Percentiles rank a stretch among this genome's conserved stretches.
Evolutionary conservation across 2,888 invertebrate species (phyloP).

Genomic region (Synanthedon vespiformis): DNA sequence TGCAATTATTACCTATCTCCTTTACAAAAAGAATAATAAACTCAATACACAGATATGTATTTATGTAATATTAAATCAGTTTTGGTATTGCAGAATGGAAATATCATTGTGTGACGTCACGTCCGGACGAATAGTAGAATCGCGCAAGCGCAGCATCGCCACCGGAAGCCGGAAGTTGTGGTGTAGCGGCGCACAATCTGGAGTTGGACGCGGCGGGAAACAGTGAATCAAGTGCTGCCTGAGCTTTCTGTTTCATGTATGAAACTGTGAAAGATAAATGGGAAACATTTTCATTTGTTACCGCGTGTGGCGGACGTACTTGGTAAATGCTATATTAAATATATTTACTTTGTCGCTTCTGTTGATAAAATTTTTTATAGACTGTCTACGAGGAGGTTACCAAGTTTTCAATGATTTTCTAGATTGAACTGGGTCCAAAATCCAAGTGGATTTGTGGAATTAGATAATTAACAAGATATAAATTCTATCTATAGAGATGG

Average conservation of each 20-base stretch:
- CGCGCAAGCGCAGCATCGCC: conserved; percentile 54
- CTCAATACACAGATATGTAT: too few species aligned
- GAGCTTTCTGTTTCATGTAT: conserved; percentile 55
- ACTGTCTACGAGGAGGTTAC: too few species aligned
- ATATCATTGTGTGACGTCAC: conserved; percentile 40
- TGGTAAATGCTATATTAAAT: too few species aligned
- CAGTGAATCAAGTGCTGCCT: conserved; percentile 64
- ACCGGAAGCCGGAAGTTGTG: conserved; percentile 66
- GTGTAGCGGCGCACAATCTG: conserved; percentile 66
- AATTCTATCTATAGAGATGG: too few species aligned
- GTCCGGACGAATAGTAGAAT: conserved; percentile 19
- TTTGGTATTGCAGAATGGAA: conserved; percentile 21
- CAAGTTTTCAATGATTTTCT: too few species aligned
- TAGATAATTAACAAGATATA: too few species aligned
- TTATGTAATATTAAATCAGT: neutral
- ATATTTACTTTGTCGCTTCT: too few species aligned
- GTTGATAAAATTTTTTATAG: too few species aligned
- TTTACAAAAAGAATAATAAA: too few species aligned
- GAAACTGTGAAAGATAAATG: conserved; percentile 52
- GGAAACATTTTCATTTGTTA: conserved; percentile 35
- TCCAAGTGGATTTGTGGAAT: too few species aligned
- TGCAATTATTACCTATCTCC: too few species aligned
- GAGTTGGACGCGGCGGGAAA: conserved; percentile 59
- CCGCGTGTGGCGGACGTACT: conserved; percentile 11
- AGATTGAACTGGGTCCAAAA: too few species aligned